Base-by-base conservation (phyloP, 1,140 invertebrate species). In the Sitophilus oryzae region DNA sequence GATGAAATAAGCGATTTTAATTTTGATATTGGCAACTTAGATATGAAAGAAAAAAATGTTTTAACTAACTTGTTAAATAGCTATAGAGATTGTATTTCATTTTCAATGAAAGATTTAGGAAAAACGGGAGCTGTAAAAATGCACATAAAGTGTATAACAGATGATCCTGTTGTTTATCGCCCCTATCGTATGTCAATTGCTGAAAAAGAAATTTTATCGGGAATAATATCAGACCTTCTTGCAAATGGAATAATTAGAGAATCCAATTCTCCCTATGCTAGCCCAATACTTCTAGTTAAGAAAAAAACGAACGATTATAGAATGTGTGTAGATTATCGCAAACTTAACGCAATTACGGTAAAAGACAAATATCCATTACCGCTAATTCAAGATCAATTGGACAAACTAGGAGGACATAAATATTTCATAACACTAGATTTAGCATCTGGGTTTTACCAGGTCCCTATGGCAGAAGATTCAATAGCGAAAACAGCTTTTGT, bases 331-430 rank as follows among this genome's bases (percentile, higher is more conserved):
- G 47, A 49, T 38, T 49, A 49, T 49, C 1, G 47, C 1, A 38
- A 19, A 38, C 14, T 49, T 37, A 49, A 49, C 21, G 34, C 47
- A 0, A 37, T 49, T n/a, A 49, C 47, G 1, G 16, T 37, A 49
- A 49, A 37, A 37, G 47, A 49, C 21, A 1, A 18, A 1, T 48
- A 37, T 35, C 45, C 45, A 1, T 19, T 48, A 34, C 45, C 45
- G 3, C 30, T 37, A 19, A 49, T 49, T 6, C 16, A 49, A 14
- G 47, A 49, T 3, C 11, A 19, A 1, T 37, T 37, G 1, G 21
- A 49, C 16, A 37, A 38, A 8, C n/a, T 49, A 37, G 1, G 2
- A 1, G 47, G 47, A 5, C 8, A 1, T 6, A 37, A 38, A 38
- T 16, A 37, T 49, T 49, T 49, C 38, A 19, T 1, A 18, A 49